Evolutionary conservation across 2,113 vertebrate species (phyloP), one percentile per base, ranked within the genome.

Genomic region (Capricornis sumatraensis): DNA sequence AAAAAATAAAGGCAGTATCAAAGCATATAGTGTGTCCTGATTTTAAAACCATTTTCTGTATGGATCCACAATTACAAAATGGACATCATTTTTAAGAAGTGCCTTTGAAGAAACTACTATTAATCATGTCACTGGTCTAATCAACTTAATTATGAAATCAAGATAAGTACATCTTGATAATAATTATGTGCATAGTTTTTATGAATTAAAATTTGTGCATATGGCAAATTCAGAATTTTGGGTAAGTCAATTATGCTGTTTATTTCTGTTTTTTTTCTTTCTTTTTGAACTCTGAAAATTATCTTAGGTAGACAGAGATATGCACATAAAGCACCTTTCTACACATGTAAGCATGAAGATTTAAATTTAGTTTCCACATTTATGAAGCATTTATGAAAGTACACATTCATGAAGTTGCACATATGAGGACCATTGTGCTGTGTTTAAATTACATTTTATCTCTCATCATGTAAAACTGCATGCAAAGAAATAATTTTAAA

Each of bases 111-210:
- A 95, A 95, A 52, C 2, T 9, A 40, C 47, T 28, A 50, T 55
- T 74, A 62, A 82, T 7, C 25, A 27, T 53, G 16, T 88, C 55
- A 71, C 0, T 91, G 45, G 64, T 76, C 67, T 78, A 89, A 33
- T 50, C 27, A 7, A 4, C 27, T 78, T 87, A 95, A 94, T 79
- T 81, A 23, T 52, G 16, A 94, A 78, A 76, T 82, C 19, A 53
- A 97, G 12, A 62, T 95, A 40, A 97, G 11, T 79, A 85, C 23
- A 81, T 86, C 17, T 27, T 95, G n/a, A 58, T 82, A 82, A 82
- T 87, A 96, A 96, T 94, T 81, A 71, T 40, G 85, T 92, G 21
- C 17, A 11, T 87, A 81, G 55, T 94, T 74, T 78, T 87, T 30
- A 96, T 74, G n/a, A 67, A 62, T 74, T 89, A 82, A 21, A 86